Base-by-base conservation (phyloP, 2,797 vertebrate genomes). In the Iguana delicatissima region DNA sequence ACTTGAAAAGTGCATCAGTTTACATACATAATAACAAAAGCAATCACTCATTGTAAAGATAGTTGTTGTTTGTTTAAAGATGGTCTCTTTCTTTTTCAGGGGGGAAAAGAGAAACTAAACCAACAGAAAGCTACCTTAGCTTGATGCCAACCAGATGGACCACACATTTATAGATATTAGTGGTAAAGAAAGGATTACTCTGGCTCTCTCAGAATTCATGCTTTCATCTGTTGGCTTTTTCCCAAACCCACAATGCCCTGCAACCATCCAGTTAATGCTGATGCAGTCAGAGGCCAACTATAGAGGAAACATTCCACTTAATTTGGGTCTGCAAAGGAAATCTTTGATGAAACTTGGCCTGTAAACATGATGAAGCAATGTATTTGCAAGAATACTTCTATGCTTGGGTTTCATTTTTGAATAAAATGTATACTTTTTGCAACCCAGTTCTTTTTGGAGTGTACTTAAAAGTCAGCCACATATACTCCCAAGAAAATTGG, bases 161-260 rank as follows among this genome's bases (percentile, higher is more conserved):
- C 16, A 87, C 82, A 88, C 59, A 91, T 35, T 89, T 32, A 85
- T 24, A 72, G 80, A 89, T 92, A 26, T 0, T 2, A 83, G 59
- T 83, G 77, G 79, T 42, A 85, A 83, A 94, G 92, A 88, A 93
- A 84, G 22, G 89, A 84, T 85, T 94, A 84, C 88, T 83, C 50
- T 85, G 46, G 13, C 74, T 85, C 85, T 94, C 55, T 86, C 24
- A 89, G 79, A 80, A 91, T 79, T 92, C 85, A n/a, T 90, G 64
- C 72, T 94, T 96, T 94, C 89, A 93, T 96, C 94, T 94, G 57
- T 50, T 97, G 82, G 80, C 74, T 95, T 80, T 29, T 22, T 82
- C 87, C 89, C 87, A 94, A 92, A 92, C 74, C 67, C 85, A 86
- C 85, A 93, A 95, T 92, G 91, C 91, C 88, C 52, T 90, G 35